Base-by-base conservation (phyloP, 2,797 vertebrate genomes). In the Phoeniculus purpureus region DNA sequence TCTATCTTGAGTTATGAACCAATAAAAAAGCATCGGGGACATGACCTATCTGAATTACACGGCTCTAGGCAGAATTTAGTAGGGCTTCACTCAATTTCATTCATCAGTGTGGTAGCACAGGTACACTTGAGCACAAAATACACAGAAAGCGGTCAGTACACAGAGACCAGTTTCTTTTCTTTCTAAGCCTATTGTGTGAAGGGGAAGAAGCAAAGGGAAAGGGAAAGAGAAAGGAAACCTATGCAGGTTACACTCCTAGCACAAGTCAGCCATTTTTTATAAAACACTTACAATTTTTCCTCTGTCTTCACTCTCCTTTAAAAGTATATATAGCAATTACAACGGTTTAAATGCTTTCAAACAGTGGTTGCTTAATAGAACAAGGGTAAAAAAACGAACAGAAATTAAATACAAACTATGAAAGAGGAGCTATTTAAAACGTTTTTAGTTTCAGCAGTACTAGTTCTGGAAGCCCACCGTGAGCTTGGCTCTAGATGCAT, bases 61-160 rank as follows among this genome's bases (percentile, higher is more conserved):
- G n/a, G 86, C 55, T 89, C 90, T 91, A 66, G 92, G 50, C 34
- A 89, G 47, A 94, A 96, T 95, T 96, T 94, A 87, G 93, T 22
- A 81, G 90, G 95, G 95, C 96, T 97, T 97, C 96, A 92, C 74
- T 97, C 96, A 95, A 96, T 97, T 97, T 98, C 98, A 98, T 98
- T 98, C 97, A 97, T 97, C 97, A 89, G 89, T 87, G 89, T 93
- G 87, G 93, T 94, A 45, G 95, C 94, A 96, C 81, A 87, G 94
- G 96, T 92, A 97, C 37, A 67, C 76, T 81, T 82, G 96, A 95
- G 94, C 93, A 96, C 89, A 89, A 82, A 92, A 71, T 58, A 74
- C 94, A 94, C 59, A 84, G 89, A 91, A 92, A 96, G 95, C 59
- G 7, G 59, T 90, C 32, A 21, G 89, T 85, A 70, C 87, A 87